Evolutionary conservation across 2,797 vertebrate genomes (phyloP).

Genomic region (Erethizon dorsatum): DNA sequence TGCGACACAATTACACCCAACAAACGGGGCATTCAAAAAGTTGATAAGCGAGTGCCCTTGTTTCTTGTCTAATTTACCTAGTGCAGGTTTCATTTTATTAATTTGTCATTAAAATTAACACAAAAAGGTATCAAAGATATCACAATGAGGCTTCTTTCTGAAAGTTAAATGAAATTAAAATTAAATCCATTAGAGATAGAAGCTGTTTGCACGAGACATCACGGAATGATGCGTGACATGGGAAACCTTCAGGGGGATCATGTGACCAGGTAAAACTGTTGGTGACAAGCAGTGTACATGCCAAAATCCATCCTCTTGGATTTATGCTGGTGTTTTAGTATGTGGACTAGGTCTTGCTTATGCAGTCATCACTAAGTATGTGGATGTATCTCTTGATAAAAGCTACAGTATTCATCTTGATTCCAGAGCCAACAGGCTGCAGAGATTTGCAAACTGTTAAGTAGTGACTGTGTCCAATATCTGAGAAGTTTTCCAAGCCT

Average conservation of each 20-base stretch:
- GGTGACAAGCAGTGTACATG: neutral
- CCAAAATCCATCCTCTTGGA: neutral
- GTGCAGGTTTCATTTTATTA: neutral
- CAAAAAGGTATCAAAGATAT: neutral
- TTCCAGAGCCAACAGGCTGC: neutral
- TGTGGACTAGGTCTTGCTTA: neutral
- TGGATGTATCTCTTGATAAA: neutral
- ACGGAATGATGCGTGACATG: neutral
- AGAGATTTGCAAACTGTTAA: neutral
- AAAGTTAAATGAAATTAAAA: neutral
- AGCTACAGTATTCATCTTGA: neutral
- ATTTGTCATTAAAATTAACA: neutral
- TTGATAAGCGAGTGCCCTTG: neutral
- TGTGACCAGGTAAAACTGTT: neutral
- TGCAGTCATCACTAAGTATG: too few relatives aligned
- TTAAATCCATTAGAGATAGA: neutral
- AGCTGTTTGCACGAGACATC: neutral
- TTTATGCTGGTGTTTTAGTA: neutral
- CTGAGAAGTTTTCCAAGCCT: neutral
- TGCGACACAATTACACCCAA: fast-evolving
- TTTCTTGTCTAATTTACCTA: neutral
- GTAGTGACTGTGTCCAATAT: neutral
- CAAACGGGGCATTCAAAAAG: neutral
- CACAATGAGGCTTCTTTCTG: neutral
- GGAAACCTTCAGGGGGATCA: neutral